Percentiles rank a stretch among this genome's conserved stretches.
phyloP scores from a whole-genome alignment of 2,888 invertebrate species.

The Spisula solida region DNA sequence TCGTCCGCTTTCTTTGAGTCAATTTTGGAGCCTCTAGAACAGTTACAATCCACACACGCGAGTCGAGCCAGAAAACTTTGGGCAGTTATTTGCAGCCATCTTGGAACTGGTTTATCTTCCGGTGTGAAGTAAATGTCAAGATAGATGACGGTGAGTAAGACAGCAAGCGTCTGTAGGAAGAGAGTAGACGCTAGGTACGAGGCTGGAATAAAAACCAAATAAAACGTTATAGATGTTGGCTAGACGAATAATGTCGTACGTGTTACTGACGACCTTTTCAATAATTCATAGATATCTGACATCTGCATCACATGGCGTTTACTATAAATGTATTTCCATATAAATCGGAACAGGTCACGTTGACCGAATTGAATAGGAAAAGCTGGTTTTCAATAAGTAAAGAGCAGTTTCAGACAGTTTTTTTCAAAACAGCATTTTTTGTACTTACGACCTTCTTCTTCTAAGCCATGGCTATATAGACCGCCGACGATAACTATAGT shows the following conservation, averaged over 20 bases:
- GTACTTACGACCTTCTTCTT: too few species aligned
- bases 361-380: background rate
- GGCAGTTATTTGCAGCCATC: constrained; percentile 32
- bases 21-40: background rate
- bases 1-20: background rate
- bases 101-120: constrained; percentile 55
- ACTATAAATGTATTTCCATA: background rate
- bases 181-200: constrained; percentile 56
- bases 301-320: too few species aligned
- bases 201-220: constrained; percentile 47
- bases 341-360: too few species aligned
- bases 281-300: too few species aligned
- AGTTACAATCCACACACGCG: constrained; percentile 30
- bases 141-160: constrained; percentile 57
- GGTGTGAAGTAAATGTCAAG: constrained; percentile 61
- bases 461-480: too few species aligned
- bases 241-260: too few species aligned
- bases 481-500: too few species aligned
- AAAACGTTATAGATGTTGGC: background rate
- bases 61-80: background rate
- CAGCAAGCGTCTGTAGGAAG: constrained; percentile 57
- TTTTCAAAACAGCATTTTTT: too few species aligned
- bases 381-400: background rate
- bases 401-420: background rate
- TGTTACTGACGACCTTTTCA: too few species aligned